Percentiles rank a stretch among this genome's conserved stretches.
These are phyloP conservation scores for Hirtodrosophila histrioides DNA, from an alignment of 2,888 invertebrate genomes.

Conservation along the genomic window DNA sequence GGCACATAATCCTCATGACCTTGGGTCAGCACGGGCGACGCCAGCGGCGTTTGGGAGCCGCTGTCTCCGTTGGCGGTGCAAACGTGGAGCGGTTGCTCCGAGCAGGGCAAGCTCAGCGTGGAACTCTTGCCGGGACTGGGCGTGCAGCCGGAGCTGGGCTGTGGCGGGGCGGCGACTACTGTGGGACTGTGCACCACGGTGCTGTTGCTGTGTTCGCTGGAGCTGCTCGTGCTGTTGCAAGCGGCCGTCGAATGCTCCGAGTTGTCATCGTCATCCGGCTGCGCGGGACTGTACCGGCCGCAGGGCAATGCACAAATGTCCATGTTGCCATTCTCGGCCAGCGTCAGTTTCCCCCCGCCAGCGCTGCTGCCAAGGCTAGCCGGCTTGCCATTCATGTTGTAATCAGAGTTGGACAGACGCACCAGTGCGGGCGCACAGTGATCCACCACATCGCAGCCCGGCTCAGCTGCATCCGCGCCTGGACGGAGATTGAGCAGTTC, in stretches of 20 bases:
- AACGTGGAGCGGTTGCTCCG: conserved; percentile 49
- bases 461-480: conserved; percentile 14
- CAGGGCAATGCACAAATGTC: conserved; percentile 39
- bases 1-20: conserved; percentile 70
- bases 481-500: conserved; percentile 51
- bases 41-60: conserved; percentile 43
- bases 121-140: conserved; percentile 50
- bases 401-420: conserved; percentile 58
- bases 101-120: conserved; percentile 3
- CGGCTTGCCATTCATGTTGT: conserved; percentile 80
- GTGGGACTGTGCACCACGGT: conserved; percentile 81
- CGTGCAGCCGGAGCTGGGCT: not conserved
- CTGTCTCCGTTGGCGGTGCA: conserved; percentile 30
- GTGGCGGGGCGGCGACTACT: conserved; percentile 37
- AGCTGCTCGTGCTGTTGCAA: conserved; percentile 82
- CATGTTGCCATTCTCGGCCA: conserved; percentile 73
- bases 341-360: conserved; percentile 2
- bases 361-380: not conserved
- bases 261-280: conserved; percentile 77
- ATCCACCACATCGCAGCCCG: conserved; percentile 72
- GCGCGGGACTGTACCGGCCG: conserved; percentile 23
- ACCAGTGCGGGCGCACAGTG: conserved; percentile 67
- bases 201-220: conserved; percentile 82
- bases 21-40: conserved; percentile 48
- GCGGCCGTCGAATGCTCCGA: conserved; percentile 81